Base-by-base conservation (phyloP, 37 sponge, comb jelly and placozoan species). In the Hexactinellida sp. region DNA sequence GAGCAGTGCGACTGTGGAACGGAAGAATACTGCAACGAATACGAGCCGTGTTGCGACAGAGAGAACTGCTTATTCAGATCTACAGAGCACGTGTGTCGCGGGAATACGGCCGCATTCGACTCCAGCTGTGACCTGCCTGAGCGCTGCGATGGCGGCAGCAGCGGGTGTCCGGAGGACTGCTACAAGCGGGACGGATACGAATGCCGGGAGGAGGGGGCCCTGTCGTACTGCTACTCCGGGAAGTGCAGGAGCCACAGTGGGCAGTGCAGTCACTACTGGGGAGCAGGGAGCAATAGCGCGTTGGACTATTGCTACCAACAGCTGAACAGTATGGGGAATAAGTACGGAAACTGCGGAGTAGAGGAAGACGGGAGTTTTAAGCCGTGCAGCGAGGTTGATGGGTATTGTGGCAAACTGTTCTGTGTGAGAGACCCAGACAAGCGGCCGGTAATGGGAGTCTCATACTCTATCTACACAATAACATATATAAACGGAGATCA, bases 61-160 rank as follows among this genome's bases (percentile, higher is more conserved):
- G 76, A 63, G 76, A 63, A 1, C 21, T 63, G 76, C 34, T 32
- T 7, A 25, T 63, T 25, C 76, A 63, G 34, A n/a, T 7, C 1
- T 3, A n/a, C 34, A 21, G 76, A 63, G 1, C 13, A 21, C 34
- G 3, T 63, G 76, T 63, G 76, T 63, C 25, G 76, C 5, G 34
- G 3, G 32, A 63, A 63, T n/a, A 21, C 76, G 5, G 13, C 76
- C 21, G 19, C 5, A 25, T n/a, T 21, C 13, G 32, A 63, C 13
- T 32, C 76, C 3, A 23, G 76, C 5, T 83, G 84, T 83, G 84
- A 83, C 38, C 28, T 83, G 38, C 84, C 84, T 24, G 84, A 83
- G 19, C 19, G 19, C 19, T 83, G 84, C 28, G 19, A 83, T 83
- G 84, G 84, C 7, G 5, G 19, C n/a, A 39, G 47, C 28, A 39